phyloP scores from a whole-genome alignment of 1,140 invertebrate genomes.

The Drosophila littoralis region DNA sequence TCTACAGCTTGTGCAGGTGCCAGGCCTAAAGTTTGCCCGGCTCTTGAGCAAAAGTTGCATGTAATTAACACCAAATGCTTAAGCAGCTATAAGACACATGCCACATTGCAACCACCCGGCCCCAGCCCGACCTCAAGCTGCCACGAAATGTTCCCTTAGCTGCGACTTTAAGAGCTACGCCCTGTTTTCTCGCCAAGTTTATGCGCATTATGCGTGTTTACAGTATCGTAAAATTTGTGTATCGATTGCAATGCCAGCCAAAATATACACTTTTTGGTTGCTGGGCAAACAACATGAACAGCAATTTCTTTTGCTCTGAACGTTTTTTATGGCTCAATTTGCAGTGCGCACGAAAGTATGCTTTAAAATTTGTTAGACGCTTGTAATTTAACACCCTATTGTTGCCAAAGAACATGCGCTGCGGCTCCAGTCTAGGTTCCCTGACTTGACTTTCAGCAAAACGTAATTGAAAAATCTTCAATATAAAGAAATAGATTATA shows the following conservation, averaged over 20 bases:
- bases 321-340: constrained; percentile 77
- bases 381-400: constrained; percentile 9
- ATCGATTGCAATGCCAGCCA: constrained; percentile 43
- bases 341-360: constrained; percentile 46
- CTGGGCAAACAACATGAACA: constrained; percentile 45
- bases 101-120: neutral
- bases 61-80: constrained; percentile 78
- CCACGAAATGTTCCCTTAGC: constrained; percentile 3
- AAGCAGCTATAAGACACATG: constrained; percentile 42
- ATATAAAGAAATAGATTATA: no score
- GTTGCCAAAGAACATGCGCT: neutral
- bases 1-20: constrained; percentile 20
- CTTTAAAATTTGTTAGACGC: constrained; percentile 31
- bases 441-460: neutral
- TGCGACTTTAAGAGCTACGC: constrained; percentile 11
- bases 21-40: constrained; percentile 54
- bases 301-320: constrained; percentile 38
- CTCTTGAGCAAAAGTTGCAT: constrained; percentile 71
- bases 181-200: constrained; percentile 39
- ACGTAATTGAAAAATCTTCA: no score
- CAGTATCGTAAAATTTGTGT: constrained; percentile 77
- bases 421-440: neutral
- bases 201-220: constrained; percentile 75
- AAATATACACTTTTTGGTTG: constrained; percentile 45
- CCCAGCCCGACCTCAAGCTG: constrained; percentile 10